Base-by-base conservation (phyloP, 1,140 invertebrate species). In the Macrobrachium rosenbergii region DNA sequence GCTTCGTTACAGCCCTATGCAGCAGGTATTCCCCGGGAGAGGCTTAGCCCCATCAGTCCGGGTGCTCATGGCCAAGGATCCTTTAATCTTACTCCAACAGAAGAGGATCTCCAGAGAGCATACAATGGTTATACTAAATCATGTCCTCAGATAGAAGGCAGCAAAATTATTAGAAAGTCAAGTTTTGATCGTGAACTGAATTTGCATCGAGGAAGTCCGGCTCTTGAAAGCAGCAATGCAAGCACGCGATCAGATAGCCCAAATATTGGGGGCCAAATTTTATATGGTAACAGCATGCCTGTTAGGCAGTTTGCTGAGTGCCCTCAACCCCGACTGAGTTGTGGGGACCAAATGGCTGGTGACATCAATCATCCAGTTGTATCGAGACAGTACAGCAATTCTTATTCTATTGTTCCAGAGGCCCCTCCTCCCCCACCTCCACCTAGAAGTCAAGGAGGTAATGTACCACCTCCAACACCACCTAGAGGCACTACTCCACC, bases 241-340 rank as follows among this genome's bases (percentile, higher is more conserved):
- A 97, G 96, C 91, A 97, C 96, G 14, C 93, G 97, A 43, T 98
- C 97, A 0, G 97, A 98, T 91, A 97, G 96, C 92, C 96, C 97
- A 1, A 93, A 95, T 73, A 88, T 90, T 62, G 84, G 85, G 60
- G 84, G 84, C 17, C 78, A 87, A 37, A 77, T 91, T 90, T 37
- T 90, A 90, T 62, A 90, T 89, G 23, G 88, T 90, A 80, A 89
- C 90, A 72, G 88, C 82, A 85, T 82, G 83, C 69, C 88, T 82
- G 82, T 82, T 63, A 86, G 86, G 73, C 75, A 85, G 37, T 81
- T 85, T 82, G 63, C 89, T 37, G 80, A 88, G 75, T 59, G 83
- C 92, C 91, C 16, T 73, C 45, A 82, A 92, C 91, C 14, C 92
- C 92, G 93, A 59, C 23, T 82, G 69, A 80, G 79, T 21, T 69